Percentiles rank a stretch among this genome's conserved stretches.
phyloP scores from a whole-genome alignment of 2,113 vertebrate species.

The Paratilapia polleni region DNA sequence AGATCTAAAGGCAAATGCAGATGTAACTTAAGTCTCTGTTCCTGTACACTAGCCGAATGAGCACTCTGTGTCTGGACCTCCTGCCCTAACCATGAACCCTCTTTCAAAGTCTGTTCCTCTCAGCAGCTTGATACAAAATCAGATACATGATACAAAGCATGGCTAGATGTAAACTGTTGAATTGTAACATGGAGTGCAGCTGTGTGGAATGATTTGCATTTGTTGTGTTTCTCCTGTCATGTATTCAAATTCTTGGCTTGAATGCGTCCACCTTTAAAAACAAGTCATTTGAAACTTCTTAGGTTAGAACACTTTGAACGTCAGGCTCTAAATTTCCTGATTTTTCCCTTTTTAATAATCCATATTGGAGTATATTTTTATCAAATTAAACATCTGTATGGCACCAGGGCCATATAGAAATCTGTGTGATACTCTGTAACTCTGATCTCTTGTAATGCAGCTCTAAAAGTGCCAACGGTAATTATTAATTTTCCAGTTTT shows the following conservation, averaged over 20 bases:
- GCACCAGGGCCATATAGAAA: too few relatives aligned
- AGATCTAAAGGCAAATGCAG: neutral
- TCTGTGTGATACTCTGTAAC: neutral
- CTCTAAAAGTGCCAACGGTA: too few relatives aligned
- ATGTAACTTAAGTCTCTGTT: fast-evolving
- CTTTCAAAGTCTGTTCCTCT: neutral
- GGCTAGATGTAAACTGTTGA: neutral
- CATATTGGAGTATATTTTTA: neutral
- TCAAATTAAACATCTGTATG: neutral
- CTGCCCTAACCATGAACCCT: neutral
- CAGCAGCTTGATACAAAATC: neutral
- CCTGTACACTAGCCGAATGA: neutral
- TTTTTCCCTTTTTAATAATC: neutral
- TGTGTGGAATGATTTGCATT: neutral
- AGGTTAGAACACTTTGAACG: neutral
- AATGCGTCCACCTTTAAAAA: too few relatives aligned
- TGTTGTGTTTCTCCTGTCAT: too few relatives aligned
- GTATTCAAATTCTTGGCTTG: too few relatives aligned
- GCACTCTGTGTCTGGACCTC: neutral
- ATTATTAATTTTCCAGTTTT: neutral
- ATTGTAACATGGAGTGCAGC: neutral
- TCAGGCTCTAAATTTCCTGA: neutral
- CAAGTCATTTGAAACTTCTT: neutral
- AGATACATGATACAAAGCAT: neutral
- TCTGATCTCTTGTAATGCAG: too few relatives aligned